phyloP scores from a whole-genome alignment of 2,797 vertebrate species.

The Karalla daura region DNA sequence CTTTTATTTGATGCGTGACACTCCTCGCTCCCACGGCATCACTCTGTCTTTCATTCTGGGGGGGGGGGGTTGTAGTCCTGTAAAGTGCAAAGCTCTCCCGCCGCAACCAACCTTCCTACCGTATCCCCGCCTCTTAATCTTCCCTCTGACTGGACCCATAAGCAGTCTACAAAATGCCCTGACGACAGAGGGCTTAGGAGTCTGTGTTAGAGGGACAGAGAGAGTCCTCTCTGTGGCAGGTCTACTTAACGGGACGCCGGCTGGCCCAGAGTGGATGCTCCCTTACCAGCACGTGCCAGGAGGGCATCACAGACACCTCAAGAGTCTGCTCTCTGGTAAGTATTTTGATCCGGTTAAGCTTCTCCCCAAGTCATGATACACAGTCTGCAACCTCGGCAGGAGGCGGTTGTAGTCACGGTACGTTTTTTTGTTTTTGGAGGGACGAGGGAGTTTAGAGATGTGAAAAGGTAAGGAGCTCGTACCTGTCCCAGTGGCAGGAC shows the following conservation, averaged over 20 bases:
- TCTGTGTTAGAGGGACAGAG: constrained; percentile 71
- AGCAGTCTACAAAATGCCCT: constrained; percentile 68
- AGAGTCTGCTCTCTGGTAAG: constrained; percentile 76
- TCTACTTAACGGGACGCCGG: constrained; percentile 74
- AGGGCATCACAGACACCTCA: constrained; percentile 73
- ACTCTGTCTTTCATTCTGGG: constrained; percentile 82
- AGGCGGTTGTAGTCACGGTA: constrained; percentile 69
- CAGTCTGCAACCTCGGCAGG: constrained; percentile 75
- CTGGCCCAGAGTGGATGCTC: constrained; percentile 79
- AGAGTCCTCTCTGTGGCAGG: constrained; percentile 70
- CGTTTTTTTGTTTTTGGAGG: constrained; percentile 66
- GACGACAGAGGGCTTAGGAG: constrained; percentile 61
- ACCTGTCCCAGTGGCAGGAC: constrained; percentile 99
- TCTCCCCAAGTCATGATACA: constrained; percentile 80
- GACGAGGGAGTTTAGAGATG: constrained; percentile 85
- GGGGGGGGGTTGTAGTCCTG: constrained; percentile 95
- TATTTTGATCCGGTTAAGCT: constrained; percentile 76
- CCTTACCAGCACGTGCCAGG: constrained; percentile 72
- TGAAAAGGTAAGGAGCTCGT: constrained; percentile 93
- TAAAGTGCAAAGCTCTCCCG: constrained; percentile 98
- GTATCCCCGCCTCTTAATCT: constrained; percentile 71
- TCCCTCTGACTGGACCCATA: constrained; percentile 69
- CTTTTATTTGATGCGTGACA: constrained; percentile 89
- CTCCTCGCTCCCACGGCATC: constrained; percentile 86
- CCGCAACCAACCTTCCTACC: constrained; percentile 89